A percentile compares a stretch with the other conserved stretches of the same genome.
phyloP scores from a whole-genome alignment of 2,113 vertebrate species.

The Tupaia chinensis region DNA sequence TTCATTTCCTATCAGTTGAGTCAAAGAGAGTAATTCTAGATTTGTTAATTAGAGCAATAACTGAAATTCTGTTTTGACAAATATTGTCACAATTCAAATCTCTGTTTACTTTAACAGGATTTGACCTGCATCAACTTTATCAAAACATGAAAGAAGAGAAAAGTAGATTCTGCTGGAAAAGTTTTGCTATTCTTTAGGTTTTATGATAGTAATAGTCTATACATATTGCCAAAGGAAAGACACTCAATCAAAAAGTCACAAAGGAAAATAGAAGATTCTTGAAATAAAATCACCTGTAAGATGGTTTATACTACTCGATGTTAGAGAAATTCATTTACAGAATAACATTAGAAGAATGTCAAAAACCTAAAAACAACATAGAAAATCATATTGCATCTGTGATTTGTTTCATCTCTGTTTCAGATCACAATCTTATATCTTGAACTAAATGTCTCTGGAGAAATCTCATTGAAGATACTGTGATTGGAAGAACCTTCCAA shows the following conservation, averaged over 20 bases:
- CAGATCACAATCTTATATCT: not conserved
- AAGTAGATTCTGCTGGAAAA: constrained; percentile 36
- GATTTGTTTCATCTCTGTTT: constrained; percentile 43
- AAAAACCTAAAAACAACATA: constrained; percentile 52
- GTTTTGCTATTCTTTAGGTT: constrained; percentile 45
- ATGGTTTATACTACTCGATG: constrained; percentile 25
- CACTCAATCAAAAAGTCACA: constrained; percentile 46
- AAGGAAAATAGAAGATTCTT: not conserved
- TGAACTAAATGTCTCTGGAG: constrained; percentile 18
- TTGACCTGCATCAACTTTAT: constrained; percentile 44
- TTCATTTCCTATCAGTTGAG: constrained; percentile 38
- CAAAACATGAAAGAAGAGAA: constrained; percentile 48
- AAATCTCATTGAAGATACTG: not conserved
- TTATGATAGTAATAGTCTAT: not conserved
- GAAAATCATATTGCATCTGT: constrained; percentile 12
- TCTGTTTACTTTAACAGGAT: constrained; percentile 57
- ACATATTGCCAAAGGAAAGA: constrained; percentile 43
- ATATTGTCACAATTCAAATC: constrained; percentile 50
- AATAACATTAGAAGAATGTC: constrained; percentile 61
- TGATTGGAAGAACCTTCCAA: constrained; percentile 35
- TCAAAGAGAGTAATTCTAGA: constrained; percentile 54
- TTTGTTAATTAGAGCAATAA: constrained; percentile 55
- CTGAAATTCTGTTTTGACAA: constrained; percentile 63
- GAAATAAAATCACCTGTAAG: constrained; percentile 64
- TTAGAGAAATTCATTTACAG: constrained; percentile 64